Evolutionary conservation across 2,797 vertebrate genomes (phyloP).

Genomic region (Squalus acanthias): DNA sequence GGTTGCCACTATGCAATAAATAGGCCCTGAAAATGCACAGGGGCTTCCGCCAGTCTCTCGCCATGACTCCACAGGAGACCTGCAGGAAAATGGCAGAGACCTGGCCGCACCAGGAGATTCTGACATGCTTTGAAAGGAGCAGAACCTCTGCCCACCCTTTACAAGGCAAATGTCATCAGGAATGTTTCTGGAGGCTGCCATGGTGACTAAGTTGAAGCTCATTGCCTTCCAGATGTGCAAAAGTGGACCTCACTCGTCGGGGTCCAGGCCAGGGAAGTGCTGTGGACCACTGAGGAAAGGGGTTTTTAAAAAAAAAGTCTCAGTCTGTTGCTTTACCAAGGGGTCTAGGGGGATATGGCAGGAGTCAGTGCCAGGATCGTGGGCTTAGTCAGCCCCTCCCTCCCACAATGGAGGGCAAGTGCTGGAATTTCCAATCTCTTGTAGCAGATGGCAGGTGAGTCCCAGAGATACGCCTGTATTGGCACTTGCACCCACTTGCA

Average conservation of each 20-base stretch:
- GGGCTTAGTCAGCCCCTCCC: background rate
- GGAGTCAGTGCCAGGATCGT: too few relatives aligned
- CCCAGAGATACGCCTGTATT: background rate
- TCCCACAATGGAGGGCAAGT: background rate
- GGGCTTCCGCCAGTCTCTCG: background rate
- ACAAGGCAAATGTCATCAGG: background rate
- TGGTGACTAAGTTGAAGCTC: background rate
- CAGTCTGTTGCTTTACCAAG: background rate
- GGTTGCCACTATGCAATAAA: background rate
- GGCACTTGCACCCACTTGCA: background rate
- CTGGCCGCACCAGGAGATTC: background rate
- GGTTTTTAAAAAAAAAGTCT: background rate
- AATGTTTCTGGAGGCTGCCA: background rate
- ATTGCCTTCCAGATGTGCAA: background rate
- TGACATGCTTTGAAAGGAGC: background rate
- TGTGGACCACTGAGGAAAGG: background rate
- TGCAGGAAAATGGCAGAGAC: background rate
- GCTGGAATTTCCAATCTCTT: background rate
- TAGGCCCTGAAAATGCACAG: background rate
- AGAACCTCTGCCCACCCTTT: background rate
- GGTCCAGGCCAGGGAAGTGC: background rate
- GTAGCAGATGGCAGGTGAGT: background rate
- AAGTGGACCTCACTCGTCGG: background rate
- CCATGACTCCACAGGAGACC: background rate
- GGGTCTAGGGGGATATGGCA: background rate